phyloP scores from a whole-genome alignment of 2,888 invertebrate species.

The Ypsolopha sequella region DNA sequence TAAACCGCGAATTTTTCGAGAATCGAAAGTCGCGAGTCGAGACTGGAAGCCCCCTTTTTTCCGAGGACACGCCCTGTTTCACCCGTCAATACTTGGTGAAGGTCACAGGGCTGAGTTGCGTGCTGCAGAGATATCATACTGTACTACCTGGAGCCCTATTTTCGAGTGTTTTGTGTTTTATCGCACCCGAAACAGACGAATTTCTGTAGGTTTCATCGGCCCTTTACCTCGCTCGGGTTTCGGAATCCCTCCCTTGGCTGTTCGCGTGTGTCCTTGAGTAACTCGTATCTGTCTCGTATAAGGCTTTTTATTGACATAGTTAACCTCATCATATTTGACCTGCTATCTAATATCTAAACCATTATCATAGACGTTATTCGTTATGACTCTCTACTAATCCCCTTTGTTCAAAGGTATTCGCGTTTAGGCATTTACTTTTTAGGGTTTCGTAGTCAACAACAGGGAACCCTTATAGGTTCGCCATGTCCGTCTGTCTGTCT shows the following conservation, averaged over 20 bases:
- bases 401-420: constrained; percentile 10
- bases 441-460: no score
- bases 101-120: constrained; percentile 2
- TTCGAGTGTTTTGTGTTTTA: no score
- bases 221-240: neutral
- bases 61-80: neutral
- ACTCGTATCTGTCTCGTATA: neutral
- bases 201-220: neutral
- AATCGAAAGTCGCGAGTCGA: no score
- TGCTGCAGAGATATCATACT: neutral
- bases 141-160: no score
- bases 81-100: constrained; percentile 1
- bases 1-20: no score
- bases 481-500: no score
- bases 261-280: neutral
- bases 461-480: no score
- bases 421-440: neutral
- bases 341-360: neutral
- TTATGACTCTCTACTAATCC: constrained; percentile 5
- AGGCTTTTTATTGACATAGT: neutral
- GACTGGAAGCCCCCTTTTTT: no score
- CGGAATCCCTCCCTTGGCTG: no score
- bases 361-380: neutral
- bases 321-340: neutral
- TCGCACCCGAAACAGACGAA: neutral